Evolutionary conservation across 2,797 vertebrate species (phyloP).

Genomic region (Syngnathus acus): DNA sequence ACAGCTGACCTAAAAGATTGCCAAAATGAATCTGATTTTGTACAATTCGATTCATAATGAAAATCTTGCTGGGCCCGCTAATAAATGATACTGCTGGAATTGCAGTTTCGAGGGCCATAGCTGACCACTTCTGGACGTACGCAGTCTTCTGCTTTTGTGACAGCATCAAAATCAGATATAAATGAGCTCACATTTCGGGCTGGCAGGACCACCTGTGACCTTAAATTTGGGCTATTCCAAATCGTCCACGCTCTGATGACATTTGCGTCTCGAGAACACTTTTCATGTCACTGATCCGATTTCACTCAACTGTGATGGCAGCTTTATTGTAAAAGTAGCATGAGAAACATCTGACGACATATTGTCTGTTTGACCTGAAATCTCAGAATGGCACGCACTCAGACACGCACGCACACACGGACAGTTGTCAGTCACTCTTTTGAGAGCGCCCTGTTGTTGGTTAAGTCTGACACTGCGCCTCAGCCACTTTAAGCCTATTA

Average conservation of each 20-base stretch:
- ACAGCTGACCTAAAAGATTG: too few relatives aligned
- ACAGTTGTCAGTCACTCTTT: conserved; percentile 53
- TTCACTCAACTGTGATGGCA: not conserved
- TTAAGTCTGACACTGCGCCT: conserved; percentile 49
- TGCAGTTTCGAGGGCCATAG: too few relatives aligned
- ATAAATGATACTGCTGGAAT: too few relatives aligned
- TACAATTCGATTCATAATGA: too few relatives aligned
- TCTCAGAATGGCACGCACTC: not conserved
- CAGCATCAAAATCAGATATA: too few relatives aligned
- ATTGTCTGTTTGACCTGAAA: not conserved
- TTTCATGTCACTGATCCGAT: not conserved
- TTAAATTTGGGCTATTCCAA: not conserved
- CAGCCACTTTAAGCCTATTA: conserved; percentile 61
- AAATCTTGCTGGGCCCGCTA: too few relatives aligned
- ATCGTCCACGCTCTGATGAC: not conserved
- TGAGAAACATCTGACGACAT: not conserved
- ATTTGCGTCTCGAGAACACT: not conserved
- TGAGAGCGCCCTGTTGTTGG: conserved; percentile 40
- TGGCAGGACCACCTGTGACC: too few relatives aligned
- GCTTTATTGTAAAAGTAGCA: not conserved
- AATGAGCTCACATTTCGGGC: too few relatives aligned
- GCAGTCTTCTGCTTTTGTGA: too few relatives aligned
- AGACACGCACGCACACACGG: conserved; percentile 12
- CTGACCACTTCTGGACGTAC: too few relatives aligned
- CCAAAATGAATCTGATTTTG: too few relatives aligned